Percentiles rank a stretch among this genome's conserved stretches.
phyloP scores from a whole-genome alignment of 1,140 invertebrate species.

The Brachionus manjavacas region DNA sequence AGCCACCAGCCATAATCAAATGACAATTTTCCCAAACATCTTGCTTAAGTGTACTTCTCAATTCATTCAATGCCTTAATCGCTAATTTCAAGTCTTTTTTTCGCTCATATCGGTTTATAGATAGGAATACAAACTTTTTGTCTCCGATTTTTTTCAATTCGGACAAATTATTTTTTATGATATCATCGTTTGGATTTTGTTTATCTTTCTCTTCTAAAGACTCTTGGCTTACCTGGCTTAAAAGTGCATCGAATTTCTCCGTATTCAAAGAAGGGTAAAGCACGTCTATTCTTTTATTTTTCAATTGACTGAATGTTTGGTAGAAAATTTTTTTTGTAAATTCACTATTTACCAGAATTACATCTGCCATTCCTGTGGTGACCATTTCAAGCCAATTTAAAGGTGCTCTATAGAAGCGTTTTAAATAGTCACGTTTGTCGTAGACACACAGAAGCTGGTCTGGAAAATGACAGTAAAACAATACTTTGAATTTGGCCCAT shows the following conservation, averaged over 20 bases:
- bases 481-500: conserved; percentile 58
- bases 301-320: conserved; percentile 51
- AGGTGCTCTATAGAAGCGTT: conserved; percentile 76
- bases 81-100: conserved; percentile 89
- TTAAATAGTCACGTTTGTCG: conserved; percentile 56
- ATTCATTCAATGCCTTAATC: conserved; percentile 69
- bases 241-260: conserved; percentile 13
- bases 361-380: conserved; percentile 77
- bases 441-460: conserved; percentile 72
- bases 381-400: conserved; percentile 85
- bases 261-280: conserved; percentile 90
- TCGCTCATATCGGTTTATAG: conserved; percentile 92
- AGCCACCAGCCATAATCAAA: conserved; percentile 92
- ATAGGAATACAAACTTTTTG: conserved; percentile 63
- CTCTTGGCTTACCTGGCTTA: neutral
- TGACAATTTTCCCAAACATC: conserved; percentile 58
- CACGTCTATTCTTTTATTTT: conserved; percentile 63
- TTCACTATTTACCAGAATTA: conserved; percentile 84
- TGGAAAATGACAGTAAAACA: conserved; percentile 98
- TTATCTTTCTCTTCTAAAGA: neutral
- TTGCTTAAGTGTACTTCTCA: conserved; percentile 49
- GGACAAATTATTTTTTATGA: neutral
- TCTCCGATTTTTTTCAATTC: neutral
- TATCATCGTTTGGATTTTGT: neutral
- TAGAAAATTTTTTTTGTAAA: conserved; percentile 67